These are phyloP conservation scores for Apodemus agrarius DNA, from an alignment of 2,797 vertebrate genomes.

Conservation along the genomic window DNA sequence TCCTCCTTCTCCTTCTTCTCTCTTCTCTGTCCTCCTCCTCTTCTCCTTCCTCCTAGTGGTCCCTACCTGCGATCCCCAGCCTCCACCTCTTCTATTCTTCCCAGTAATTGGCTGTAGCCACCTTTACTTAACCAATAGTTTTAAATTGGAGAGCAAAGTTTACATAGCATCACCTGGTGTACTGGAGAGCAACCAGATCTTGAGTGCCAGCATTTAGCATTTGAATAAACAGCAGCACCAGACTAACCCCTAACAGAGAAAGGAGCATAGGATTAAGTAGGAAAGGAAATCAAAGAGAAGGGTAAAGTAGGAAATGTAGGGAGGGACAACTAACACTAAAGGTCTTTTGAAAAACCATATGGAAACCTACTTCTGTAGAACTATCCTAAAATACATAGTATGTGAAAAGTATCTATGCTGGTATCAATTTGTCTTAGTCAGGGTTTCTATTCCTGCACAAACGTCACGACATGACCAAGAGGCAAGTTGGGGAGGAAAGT, in stretches of 20 bases:
- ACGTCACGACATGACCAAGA: no score
- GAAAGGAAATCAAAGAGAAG: not conserved
- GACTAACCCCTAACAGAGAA: not conserved
- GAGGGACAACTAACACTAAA: not conserved
- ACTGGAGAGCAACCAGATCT: not conserved
- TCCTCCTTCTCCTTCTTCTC: no score
- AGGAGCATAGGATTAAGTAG: not conserved
- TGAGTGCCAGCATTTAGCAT: not conserved
- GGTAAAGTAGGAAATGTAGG: not conserved
- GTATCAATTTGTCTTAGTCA: no score
- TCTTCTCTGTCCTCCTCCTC: no score
- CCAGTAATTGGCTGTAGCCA: not conserved
- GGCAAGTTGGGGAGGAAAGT: no score
- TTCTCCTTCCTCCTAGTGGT: not conserved
- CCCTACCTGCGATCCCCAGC: not conserved
- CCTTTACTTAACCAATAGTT: not conserved
- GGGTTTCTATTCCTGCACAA: no score
- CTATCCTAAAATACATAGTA: not conserved
- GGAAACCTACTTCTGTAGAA: not conserved
- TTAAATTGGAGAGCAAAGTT: not conserved
- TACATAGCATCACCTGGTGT: not conserved
- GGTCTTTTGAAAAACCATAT: not conserved
- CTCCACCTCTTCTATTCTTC: not conserved
- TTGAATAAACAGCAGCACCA: not conserved
- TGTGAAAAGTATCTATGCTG: not conserved